These are phyloP conservation scores for Sebastes elongatus DNA, from an alignment of 2,797 vertebrate species.

Conservation along the genomic window DNA sequence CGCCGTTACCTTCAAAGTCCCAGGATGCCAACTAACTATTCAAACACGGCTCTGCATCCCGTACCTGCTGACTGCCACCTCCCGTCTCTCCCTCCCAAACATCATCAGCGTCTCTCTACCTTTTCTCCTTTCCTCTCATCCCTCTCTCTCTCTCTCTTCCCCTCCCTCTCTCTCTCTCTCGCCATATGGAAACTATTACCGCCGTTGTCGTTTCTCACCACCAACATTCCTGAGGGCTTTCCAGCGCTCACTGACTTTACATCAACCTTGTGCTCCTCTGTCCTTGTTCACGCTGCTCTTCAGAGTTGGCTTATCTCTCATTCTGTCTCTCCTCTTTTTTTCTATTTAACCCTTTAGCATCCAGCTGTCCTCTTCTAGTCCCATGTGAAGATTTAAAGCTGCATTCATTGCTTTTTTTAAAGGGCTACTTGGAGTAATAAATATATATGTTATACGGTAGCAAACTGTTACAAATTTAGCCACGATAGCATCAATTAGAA, in stretches of 20 bases:
- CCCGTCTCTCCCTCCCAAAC: slow-evolving; percentile 13
- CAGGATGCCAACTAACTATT: slow-evolving; percentile 70
- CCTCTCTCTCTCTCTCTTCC: slow-evolving; percentile 17
- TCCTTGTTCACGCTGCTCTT: slow-evolving; percentile 56
- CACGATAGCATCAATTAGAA: neutral
- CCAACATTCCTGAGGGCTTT: slow-evolving; percentile 81
- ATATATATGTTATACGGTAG: neutral
- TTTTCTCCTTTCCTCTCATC: slow-evolving; percentile 23
- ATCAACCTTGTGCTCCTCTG: slow-evolving; percentile 74
- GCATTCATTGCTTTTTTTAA: neutral
- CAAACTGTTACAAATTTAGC: neutral
- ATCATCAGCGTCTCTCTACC: slow-evolving; percentile 13
- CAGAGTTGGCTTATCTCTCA: slow-evolving; percentile 30
- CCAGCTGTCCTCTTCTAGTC: neutral
- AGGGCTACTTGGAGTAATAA: neutral
- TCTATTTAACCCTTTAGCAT: neutral
- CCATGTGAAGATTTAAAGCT: neutral
- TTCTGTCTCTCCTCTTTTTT: neutral
- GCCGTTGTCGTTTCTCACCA: slow-evolving; percentile 74
- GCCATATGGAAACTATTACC: slow-evolving; percentile 82
- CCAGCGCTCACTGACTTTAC: slow-evolving; percentile 75
- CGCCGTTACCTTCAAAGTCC: slow-evolving; percentile 81
- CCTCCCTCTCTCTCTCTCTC: slow-evolving; percentile 14
- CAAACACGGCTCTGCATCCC: slow-evolving; percentile 56
- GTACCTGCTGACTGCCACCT: slow-evolving; percentile 54